These are phyloP conservation scores for Epinephelus fuscoguttatus DNA, from an alignment of 2,113 vertebrate species.

Conservation along the genomic window DNA sequence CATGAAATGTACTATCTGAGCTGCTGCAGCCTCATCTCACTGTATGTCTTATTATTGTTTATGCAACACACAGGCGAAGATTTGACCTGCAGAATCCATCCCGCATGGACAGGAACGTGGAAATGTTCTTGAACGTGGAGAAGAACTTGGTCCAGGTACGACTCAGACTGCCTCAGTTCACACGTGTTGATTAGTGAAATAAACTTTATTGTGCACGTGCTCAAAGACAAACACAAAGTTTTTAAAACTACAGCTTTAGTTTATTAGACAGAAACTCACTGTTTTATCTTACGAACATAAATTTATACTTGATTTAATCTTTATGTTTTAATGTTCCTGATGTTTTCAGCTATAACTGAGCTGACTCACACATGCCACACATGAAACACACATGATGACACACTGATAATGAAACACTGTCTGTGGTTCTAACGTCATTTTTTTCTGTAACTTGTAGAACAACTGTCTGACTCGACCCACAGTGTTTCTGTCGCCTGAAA, in stretches of 20 bases:
- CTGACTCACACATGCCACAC: no score
- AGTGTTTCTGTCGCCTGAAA: constrained; percentile 94
- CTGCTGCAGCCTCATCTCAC: neutral
- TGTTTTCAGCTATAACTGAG: no score
- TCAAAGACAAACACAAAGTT: no score
- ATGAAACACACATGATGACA: neutral
- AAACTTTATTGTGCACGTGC: neutral
- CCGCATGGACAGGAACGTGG: constrained; percentile 98
- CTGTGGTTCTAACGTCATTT: neutral
- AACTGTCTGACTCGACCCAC: constrained; percentile 95
- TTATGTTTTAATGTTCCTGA: no score
- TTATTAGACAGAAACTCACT: neutral
- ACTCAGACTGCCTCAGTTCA: neutral
- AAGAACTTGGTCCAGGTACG: constrained; percentile 96
- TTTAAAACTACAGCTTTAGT: neutral
- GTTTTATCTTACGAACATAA: neutral
- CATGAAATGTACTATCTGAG: no score
- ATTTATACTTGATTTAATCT: neutral
- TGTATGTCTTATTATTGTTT: neutral
- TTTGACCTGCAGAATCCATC: constrained; percentile 99
- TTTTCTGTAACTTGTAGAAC: constrained; percentile 84
- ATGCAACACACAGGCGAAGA: constrained; percentile 86
- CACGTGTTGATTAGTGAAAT: neutral
- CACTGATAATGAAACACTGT: no score
- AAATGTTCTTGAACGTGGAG: constrained; percentile 99